These are phyloP conservation scores for Zenarchopterus dispar DNA, from an alignment of 2,797 vertebrate species.

Conservation along the genomic window DNA sequence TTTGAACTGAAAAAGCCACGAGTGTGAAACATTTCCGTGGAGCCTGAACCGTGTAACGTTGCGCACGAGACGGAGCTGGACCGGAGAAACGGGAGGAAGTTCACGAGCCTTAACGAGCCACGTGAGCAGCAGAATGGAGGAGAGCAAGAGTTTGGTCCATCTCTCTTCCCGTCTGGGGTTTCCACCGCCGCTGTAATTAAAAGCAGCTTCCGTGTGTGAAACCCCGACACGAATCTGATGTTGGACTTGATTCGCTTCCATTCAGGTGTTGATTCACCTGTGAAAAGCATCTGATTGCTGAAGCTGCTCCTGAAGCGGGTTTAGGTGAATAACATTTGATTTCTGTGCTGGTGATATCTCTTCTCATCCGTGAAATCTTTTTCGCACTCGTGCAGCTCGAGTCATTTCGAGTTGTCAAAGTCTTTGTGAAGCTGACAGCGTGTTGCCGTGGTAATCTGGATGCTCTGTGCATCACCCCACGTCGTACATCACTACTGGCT, in stretches of 20 bases:
- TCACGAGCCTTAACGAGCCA: conserved; percentile 19
- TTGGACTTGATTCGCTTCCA: conserved; percentile 56
- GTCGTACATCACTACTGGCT: conserved; percentile 16
- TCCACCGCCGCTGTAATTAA: conserved; percentile 3
- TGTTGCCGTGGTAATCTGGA: conserved; percentile 40
- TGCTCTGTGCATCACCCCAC: neutral
- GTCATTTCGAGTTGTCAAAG: conserved; percentile 24
- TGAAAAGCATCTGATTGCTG: conserved; percentile 72
- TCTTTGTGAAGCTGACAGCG: conserved; percentile 50
- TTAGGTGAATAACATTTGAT: conserved; percentile 66
- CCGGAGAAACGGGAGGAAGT: conserved; percentile 38
- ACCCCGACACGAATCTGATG: conserved; percentile 47
- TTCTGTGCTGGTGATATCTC: conserved; percentile 38
- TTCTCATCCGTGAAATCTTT: conserved; percentile 63
- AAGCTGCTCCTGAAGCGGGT: conserved; percentile 23
- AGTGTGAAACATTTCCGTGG: too few species aligned
- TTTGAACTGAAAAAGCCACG: too few species aligned
- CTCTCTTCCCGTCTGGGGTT: neutral
- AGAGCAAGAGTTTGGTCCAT: conserved; percentile 1
- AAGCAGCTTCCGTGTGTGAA: conserved; percentile 40
- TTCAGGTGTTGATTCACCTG: conserved; percentile 41
- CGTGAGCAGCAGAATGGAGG: conserved; percentile 29
- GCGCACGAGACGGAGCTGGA: neutral
- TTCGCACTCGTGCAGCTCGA: conserved; percentile 12
- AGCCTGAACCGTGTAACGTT: too few species aligned